A percentile compares a stretch with the other conserved stretches of the same genome.
Evolutionary conservation across 2,797 vertebrate species (phyloP).

Genomic region (Paedocypris micromegethes): DNA sequence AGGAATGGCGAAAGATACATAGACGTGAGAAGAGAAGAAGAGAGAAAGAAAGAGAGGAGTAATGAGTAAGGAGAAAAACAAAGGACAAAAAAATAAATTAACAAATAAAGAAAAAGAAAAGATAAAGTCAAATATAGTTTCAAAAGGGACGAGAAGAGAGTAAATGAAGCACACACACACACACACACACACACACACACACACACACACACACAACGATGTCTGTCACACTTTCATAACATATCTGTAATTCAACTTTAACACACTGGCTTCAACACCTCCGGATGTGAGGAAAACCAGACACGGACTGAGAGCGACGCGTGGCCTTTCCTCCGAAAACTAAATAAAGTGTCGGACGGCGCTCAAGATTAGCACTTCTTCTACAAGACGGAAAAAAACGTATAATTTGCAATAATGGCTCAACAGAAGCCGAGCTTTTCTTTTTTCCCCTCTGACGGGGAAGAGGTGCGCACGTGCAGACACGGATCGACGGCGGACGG

Average conservation of each 20-base stretch:
- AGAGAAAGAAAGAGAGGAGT: too few relatives aligned
- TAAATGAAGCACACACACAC: too few relatives aligned
- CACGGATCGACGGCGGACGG: conserved; percentile 71
- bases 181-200: too few relatives aligned
- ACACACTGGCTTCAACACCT: conserved; percentile 61
- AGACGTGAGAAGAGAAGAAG: too few relatives aligned
- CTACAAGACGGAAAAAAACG: conserved; percentile 68
- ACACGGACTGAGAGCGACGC: conserved; percentile 54
- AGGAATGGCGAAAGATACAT: too few relatives aligned
- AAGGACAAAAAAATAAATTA: too few relatives aligned
- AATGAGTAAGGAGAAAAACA: too few relatives aligned
- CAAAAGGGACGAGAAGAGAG: too few relatives aligned
- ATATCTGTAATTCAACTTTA: conserved; percentile 62
- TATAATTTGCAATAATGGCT: conserved; percentile 91
- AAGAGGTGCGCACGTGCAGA: conserved; percentile 49
- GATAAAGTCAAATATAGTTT: too few relatives aligned
- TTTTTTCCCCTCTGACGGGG: conserved; percentile 63
- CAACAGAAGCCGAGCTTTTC: conserved; percentile 70
- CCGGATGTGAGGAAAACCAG: conserved; percentile 45
- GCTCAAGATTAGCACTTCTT: conserved; percentile 68
- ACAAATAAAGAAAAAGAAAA: too few relatives aligned
- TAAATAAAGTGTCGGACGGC: conserved; percentile 56
- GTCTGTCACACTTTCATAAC: conserved; percentile 38
- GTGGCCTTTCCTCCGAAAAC: conserved; percentile 61
- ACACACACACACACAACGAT: conserved; percentile 52